Percentiles rank a stretch among this genome's conserved stretches.
These are phyloP conservation scores for Microctenopoma steveboyesi DNA, from an alignment of 2,797 vertebrate species.

Conservation along the genomic window DNA sequence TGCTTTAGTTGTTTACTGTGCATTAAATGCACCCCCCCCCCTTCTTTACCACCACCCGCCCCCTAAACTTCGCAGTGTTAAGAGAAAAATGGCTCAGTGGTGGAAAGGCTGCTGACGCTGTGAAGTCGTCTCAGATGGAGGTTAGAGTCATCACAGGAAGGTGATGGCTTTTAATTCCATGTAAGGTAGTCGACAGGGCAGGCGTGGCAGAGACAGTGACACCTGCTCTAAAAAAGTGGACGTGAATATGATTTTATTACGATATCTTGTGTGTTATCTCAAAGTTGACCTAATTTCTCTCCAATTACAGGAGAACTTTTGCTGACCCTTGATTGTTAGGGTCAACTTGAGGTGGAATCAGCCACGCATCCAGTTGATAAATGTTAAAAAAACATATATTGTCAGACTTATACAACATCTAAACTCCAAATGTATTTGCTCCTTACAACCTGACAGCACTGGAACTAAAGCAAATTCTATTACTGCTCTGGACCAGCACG, in stretches of 20 bases:
- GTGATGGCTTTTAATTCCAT: constrained; percentile 50
- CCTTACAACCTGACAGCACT: neutral
- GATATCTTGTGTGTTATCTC: neutral
- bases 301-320: too few relatives aligned
- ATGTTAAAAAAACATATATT: neutral
- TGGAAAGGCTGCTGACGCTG: constrained; percentile 72
- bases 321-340: neutral
- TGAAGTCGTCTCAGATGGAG: constrained; percentile 44
- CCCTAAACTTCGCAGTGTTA: constrained; percentile 63
- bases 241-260: neutral
- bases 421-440: neutral
- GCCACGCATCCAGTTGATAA: neutral
- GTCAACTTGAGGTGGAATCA: constrained; percentile 6
- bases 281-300: too few relatives aligned
- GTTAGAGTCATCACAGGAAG: constrained; percentile 50
- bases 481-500: neutral
- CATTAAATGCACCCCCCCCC: constrained; percentile 63
- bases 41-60: neutral
- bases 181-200: constrained; percentile 47
- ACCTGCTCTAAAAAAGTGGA: constrained; percentile 28
- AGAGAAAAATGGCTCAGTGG: constrained; percentile 77
- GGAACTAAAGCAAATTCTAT: neutral
- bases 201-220: constrained; percentile 16
- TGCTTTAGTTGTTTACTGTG: constrained; percentile 84
- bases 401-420: constrained; percentile 1